Percentiles rank a stretch among this genome's conserved stretches.
These are phyloP conservation scores for Drosophila kepulauana DNA, from an alignment of 1,140 invertebrate species.

Conservation along the genomic window DNA sequence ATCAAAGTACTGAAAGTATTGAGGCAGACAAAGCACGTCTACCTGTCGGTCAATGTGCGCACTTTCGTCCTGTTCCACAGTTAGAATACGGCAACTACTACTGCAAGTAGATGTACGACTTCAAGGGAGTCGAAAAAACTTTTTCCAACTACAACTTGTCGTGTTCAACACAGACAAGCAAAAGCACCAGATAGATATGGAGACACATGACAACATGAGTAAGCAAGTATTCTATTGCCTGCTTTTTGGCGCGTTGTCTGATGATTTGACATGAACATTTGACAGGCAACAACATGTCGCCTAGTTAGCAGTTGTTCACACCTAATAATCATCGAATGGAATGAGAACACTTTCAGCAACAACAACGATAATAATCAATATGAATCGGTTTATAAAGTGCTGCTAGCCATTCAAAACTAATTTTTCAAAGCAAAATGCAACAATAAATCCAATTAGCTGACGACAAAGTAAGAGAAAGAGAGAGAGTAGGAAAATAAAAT, in stretches of 20 bases:
- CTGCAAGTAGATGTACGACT: slow-evolving; percentile 8
- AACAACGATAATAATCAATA: slow-evolving; percentile 18
- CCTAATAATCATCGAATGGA: slow-evolving; percentile 49
- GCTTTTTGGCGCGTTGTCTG: slow-evolving; percentile 37
- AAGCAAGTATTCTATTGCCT: slow-evolving; percentile 34
- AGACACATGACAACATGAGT: slow-evolving; percentile 34
- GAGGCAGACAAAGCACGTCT: slow-evolving; percentile 40
- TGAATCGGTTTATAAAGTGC: not conserved
- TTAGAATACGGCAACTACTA: not conserved
- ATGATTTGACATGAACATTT: slow-evolving; percentile 44
- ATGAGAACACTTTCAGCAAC: slow-evolving; percentile 21
- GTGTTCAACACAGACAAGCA: slow-evolving; percentile 30
- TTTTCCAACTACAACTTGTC: slow-evolving; percentile 48
- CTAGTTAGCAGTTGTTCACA: slow-evolving; percentile 36
- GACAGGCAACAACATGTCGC: slow-evolving; percentile 52
- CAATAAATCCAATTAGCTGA: slow-evolving; percentile 51
- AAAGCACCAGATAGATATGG: not conserved
- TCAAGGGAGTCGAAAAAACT: slow-evolving; percentile 17
- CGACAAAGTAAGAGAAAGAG: not conserved
- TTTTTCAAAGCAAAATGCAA: slow-evolving; percentile 31
- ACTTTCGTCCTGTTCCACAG: slow-evolving; percentile 10
- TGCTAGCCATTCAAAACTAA: slow-evolving; percentile 19
- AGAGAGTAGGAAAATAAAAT: not conserved
- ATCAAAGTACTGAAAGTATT: slow-evolving; percentile 56
- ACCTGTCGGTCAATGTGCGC: slow-evolving; percentile 41